Percentiles rank a stretch among this genome's conserved stretches.
Conservation (phyloP, 2,888 invertebrate genomes). For the Notodonta ziczac region DNA sequence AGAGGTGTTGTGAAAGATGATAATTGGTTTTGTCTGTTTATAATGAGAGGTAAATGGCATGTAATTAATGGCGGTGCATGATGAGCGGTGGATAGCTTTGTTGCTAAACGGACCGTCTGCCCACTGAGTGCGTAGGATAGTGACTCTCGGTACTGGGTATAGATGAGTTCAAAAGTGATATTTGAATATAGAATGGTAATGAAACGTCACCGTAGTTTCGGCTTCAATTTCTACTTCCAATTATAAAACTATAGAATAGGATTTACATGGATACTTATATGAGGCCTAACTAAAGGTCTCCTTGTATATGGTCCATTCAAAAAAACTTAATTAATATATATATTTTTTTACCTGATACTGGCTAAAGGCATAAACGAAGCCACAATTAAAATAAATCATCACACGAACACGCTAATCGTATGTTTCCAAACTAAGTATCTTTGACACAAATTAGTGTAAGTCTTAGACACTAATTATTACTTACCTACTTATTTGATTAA, state of each 20-base stretch:
- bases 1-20: constrained; percentile 53
- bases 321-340: too few relatives aligned
- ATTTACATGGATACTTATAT: too few relatives aligned
- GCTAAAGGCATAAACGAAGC: too few relatives aligned
- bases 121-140: constrained; percentile 69
- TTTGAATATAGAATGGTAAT: not conserved
- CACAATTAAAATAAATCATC: too few relatives aligned
- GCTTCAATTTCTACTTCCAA: too few relatives aligned
- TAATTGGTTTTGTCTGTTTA: constrained; percentile 76
- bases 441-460: not conserved
- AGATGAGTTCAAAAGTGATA: constrained; percentile 10
- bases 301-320: too few relatives aligned
- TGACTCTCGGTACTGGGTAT: constrained; percentile 27
- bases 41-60: constrained; percentile 73
- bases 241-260: too few relatives aligned
- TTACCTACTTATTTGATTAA: not conserved
- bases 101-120: constrained; percentile 64
- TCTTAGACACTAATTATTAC: not conserved
- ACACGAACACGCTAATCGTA: not conserved
- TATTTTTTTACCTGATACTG: too few relatives aligned
- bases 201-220: too few relatives aligned
- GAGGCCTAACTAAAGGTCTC: too few relatives aligned
- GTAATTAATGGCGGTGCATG: constrained; percentile 72
- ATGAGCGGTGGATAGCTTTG: constrained; percentile 53
- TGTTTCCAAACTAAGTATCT: not conserved